phyloP scores from a whole-genome alignment of 2,888 invertebrate species.

The Sphinx pinastri region DNA sequence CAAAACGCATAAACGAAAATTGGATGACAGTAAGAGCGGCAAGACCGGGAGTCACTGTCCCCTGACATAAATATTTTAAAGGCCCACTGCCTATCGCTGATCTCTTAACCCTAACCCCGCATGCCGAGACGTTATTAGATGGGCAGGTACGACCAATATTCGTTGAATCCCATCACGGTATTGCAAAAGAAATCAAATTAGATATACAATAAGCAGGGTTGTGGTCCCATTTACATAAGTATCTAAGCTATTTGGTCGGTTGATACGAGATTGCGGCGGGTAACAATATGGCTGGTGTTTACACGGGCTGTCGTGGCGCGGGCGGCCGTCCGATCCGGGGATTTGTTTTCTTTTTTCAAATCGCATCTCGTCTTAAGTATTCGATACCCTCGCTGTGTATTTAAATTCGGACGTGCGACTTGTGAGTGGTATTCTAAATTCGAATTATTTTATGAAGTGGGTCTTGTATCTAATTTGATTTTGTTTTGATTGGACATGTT shows the following conservation, averaged over 20 bases:
- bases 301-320: slow-evolving; percentile 50
- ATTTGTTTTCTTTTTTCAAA: slow-evolving; percentile 46
- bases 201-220: slow-evolving; percentile 82
- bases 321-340: slow-evolving; percentile 46
- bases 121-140: slow-evolving; percentile 69
- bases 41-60: slow-evolving; percentile 58
- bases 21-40: slow-evolving; percentile 72
- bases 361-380: slow-evolving; percentile 37
- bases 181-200: slow-evolving; percentile 83
- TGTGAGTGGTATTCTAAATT: not conserved
- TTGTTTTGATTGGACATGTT: not conserved
- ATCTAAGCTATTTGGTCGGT: slow-evolving; percentile 78
- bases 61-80: slow-evolving; percentile 82
- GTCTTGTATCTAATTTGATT: not conserved
- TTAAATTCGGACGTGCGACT: slow-evolving; percentile 21
- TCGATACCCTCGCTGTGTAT: slow-evolving; percentile 21
- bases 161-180: slow-evolving; percentile 78
- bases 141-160: slow-evolving; percentile 76
- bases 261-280: slow-evolving; percentile 79
- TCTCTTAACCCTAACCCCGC: slow-evolving; percentile 73
- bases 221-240: slow-evolving; percentile 81
- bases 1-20: slow-evolving; percentile 82
- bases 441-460: slow-evolving; percentile 9
- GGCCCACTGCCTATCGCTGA: slow-evolving; percentile 74
- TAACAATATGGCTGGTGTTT: slow-evolving; percentile 72